These are phyloP conservation scores for Caenorhabditis sulstoni DNA, from an alignment of 2,888 invertebrate genomes.

Conservation along the genomic window DNA sequence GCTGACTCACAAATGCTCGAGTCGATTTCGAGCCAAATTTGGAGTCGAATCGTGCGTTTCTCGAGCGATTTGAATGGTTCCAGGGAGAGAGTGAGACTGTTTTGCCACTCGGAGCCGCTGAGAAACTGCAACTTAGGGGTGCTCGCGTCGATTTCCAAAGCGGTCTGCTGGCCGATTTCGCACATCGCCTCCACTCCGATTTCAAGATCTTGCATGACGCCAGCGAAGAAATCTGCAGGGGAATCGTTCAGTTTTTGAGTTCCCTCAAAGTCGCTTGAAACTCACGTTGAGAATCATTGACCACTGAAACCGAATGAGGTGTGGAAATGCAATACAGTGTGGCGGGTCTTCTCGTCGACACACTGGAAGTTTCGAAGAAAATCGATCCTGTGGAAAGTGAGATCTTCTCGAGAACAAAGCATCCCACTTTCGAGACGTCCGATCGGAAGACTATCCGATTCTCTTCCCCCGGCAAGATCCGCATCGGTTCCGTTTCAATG, in stretches of 20 bases:
- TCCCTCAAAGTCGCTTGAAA: too few species aligned
- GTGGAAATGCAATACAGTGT: conserved; percentile 49
- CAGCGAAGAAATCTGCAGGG: conserved; percentile 60
- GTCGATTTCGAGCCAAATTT: conserved; percentile 61
- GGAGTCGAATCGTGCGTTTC: conserved; percentile 37
- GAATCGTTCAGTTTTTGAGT: too few species aligned
- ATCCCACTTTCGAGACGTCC: conserved; percentile 44
- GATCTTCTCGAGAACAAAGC: conserved; percentile 50
- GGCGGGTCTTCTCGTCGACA: conserved; percentile 26
- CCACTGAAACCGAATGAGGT: conserved; percentile 43
- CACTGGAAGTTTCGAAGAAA: conserved; percentile 24
- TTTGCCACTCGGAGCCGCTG: conserved; percentile 13
- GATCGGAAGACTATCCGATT: conserved; percentile 29
- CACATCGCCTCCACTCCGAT: conserved; percentile 60
- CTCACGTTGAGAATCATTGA: conserved; percentile 48
- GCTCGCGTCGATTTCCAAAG: conserved; percentile 31
- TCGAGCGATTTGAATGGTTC: conserved; percentile 31
- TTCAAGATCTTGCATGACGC: conserved; percentile 59
- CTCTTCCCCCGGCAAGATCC: conserved; percentile 1
- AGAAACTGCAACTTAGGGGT: conserved; percentile 36
- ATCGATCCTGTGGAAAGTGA: conserved; percentile 21
- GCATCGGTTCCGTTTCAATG: background rate
- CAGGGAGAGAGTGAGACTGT: conserved; percentile 14
- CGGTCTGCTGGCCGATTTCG: conserved; percentile 38
- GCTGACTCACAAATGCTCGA: conserved; percentile 61